Evolutionary conservation across 64 coral and sea anemone species (phyloP).

Genomic region (Montipora capricornis): DNA sequence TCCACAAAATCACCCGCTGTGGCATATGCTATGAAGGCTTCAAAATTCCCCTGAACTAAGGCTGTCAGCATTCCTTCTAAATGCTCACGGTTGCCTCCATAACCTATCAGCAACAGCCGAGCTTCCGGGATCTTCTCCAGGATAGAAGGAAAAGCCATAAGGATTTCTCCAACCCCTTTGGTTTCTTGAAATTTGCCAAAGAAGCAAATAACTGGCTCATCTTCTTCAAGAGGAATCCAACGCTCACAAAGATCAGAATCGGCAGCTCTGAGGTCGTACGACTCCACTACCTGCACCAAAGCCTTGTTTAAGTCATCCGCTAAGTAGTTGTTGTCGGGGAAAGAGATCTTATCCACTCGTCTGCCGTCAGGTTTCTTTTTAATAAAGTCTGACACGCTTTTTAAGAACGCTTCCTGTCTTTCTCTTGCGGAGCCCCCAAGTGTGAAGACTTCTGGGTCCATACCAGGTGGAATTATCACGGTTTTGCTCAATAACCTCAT

Average conservation of each 20-base stretch:
- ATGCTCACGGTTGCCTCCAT: slow-evolving; percentile 90
- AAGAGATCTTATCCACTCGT: slow-evolving; percentile 34
- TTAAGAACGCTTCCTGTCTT: slow-evolving; percentile 77
- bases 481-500: slow-evolving; percentile 74
- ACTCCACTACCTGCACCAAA: slow-evolving; percentile 60
- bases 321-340: slow-evolving; percentile 15
- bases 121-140: slow-evolving; percentile 77
- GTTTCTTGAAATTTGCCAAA: slow-evolving; percentile 95
- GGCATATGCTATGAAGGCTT: slow-evolving; percentile 88
- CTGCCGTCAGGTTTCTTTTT: slow-evolving; percentile 78
- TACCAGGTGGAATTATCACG: slow-evolving; percentile 88
- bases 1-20: slow-evolving; percentile 87
- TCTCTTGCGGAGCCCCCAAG: slow-evolving; percentile 61
- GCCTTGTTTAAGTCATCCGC: slow-evolving; percentile 55
- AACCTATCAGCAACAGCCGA: slow-evolving; percentile 81
- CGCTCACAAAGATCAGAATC: slow-evolving; percentile 89
- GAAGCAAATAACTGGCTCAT: slow-evolving; percentile 82
- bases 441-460: slow-evolving; percentile 88
- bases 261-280: slow-evolving; percentile 82
- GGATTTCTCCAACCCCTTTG: slow-evolving; percentile 91
- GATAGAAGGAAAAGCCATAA: slow-evolving; percentile 84
- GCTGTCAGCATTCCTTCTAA: slow-evolving; percentile 85
- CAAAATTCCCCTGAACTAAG: slow-evolving; percentile 74
- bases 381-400: slow-evolving; percentile 71
- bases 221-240: slow-evolving; percentile 81